Conservation (phyloP, 2,113 vertebrate species). For the Pycnonotus jocosus region DNA sequence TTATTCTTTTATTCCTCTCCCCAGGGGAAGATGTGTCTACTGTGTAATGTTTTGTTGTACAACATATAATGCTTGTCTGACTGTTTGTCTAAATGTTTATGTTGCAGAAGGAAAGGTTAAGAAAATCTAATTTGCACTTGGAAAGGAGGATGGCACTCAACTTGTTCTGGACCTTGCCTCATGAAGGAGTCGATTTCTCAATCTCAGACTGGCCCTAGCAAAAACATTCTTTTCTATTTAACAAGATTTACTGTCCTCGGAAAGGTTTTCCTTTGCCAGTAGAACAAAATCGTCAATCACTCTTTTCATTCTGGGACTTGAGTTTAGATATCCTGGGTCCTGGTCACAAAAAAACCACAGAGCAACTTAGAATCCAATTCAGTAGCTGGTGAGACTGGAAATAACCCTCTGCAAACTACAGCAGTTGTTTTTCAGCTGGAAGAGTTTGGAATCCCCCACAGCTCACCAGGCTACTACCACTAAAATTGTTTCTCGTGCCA, state of each 20-base stretch:
- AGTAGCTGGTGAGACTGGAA: neutral
- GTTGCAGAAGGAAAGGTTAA: conserved; percentile 43
- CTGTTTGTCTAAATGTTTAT: conserved; percentile 42
- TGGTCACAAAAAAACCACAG: neutral
- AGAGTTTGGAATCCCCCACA: neutral
- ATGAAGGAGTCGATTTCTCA: neutral
- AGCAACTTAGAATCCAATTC: neutral
- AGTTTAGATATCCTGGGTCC: neutral
- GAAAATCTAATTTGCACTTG: conserved; percentile 29
- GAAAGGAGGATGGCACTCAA: neutral
- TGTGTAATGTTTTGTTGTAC: conserved; percentile 46
- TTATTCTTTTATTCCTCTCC: conserved; percentile 33
- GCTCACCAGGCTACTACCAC: neutral
- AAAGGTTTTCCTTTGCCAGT: neutral
- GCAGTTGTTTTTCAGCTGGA: neutral
- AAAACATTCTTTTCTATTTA: neutral
- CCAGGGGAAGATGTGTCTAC: conserved; percentile 30
- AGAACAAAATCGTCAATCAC: neutral
- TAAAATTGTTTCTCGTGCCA: neutral
- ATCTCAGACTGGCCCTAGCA: neutral
- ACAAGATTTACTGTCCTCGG: neutral
- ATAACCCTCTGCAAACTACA: neutral
- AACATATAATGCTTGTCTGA: conserved; percentile 25
- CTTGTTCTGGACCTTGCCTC: neutral
- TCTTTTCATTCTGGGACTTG: neutral